Evolutionary conservation across 2,113 vertebrate species (phyloP).

Genomic region (Dendropsophus ebraccatus): DNA sequence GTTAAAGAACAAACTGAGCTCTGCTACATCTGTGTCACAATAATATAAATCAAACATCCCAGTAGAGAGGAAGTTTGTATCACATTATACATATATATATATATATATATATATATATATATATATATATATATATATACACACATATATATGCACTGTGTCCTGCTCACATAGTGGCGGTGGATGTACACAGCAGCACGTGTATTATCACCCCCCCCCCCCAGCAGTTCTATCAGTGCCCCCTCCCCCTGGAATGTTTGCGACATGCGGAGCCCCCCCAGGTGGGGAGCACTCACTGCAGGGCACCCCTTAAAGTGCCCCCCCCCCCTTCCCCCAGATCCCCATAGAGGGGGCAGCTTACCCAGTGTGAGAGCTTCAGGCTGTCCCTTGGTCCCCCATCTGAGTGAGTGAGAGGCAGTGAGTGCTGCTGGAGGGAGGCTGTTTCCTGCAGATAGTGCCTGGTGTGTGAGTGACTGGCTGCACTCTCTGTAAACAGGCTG

Average conservation of each 20-base stretch:
- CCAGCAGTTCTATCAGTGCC: not conserved
- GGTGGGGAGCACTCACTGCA: not conserved
- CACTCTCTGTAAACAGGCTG: slow-evolving; percentile 12
- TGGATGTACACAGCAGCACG: slow-evolving; percentile 4
- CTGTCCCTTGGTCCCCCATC: not conserved
- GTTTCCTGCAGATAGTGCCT: not conserved
- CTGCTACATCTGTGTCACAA: not conserved
- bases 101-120: too few relatives aligned
- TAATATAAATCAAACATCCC: not conserved
- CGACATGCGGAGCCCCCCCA: not conserved
- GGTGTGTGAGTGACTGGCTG: slow-evolving; percentile 1
- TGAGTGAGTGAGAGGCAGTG: not conserved
- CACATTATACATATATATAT: not conserved
- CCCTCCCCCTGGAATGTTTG: not conserved
- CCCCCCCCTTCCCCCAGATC: not conserved
- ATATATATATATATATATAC: too few relatives aligned
- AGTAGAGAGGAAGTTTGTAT: not conserved
- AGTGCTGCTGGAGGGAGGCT: slow-evolving; percentile 3
- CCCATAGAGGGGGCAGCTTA: not conserved
- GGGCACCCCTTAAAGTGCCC: not conserved
- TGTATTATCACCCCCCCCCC: not conserved
- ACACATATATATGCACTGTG: too few relatives aligned
- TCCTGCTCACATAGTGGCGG: too few relatives aligned
- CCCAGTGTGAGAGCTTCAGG: not conserved
- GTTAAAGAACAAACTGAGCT: not conserved